Conservation (phyloP, 1,140 invertebrate species). For the Heliconius eleuchia region DNA sequence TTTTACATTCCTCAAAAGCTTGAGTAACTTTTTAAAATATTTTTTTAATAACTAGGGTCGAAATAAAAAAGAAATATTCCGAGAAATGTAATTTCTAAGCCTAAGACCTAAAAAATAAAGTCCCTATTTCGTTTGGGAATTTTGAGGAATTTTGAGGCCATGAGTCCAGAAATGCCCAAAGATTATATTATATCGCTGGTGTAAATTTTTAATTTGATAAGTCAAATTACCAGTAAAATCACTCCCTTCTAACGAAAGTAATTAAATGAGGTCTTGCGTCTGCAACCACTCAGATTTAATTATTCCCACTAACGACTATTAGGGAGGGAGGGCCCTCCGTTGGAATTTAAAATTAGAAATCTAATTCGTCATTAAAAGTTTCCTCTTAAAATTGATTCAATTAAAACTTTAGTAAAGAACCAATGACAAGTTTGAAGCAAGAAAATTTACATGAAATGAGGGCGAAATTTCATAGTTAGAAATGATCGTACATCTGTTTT, state of each 20-base stretch:
- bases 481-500: not conserved
- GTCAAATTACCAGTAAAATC: not conserved
- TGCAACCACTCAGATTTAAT: constrained; percentile 3
- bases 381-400: not conserved
- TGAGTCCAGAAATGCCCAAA: no score
- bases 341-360: constrained; percentile 2
- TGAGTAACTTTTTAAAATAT: no score
- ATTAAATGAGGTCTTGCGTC: not conserved
- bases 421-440: constrained; percentile 2
- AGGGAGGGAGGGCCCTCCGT: not conserved
- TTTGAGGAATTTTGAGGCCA: no score
- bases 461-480: constrained; percentile 67
- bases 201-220: not conserved
- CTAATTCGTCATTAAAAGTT: constrained; percentile 11
- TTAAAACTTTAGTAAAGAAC: not conserved
- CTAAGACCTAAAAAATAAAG: no score
- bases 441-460: constrained; percentile 51
- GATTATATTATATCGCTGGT: not conserved
- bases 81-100: no score
- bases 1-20: no score
- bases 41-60: no score
- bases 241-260: not conserved
- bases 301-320: constrained; percentile 8
- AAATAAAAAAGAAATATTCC: no score
- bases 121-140: no score